Evolutionary conservation across 2,113 vertebrate species (phyloP).

Genomic region (Prunella himalayana): DNA sequence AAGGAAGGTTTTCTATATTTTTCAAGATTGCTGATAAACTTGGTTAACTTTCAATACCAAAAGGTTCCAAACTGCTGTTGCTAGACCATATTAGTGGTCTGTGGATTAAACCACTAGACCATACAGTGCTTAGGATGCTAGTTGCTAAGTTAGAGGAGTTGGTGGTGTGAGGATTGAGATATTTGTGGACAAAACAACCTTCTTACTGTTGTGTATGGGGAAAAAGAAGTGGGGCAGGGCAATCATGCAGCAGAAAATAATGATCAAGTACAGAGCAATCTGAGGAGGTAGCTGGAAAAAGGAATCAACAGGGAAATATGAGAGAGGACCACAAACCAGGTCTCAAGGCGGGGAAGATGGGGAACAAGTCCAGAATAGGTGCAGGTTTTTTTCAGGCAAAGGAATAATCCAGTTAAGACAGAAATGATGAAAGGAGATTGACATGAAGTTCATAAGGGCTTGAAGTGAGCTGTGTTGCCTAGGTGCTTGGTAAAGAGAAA

Average conservation of each 20-base stretch:
- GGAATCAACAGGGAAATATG: not conserved
- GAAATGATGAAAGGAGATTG: not conserved
- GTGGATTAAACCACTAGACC: not conserved
- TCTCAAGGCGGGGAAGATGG: not conserved
- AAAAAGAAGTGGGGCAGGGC: not conserved
- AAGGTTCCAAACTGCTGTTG: not conserved
- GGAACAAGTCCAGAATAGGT: not conserved
- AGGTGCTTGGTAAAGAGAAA: not conserved
- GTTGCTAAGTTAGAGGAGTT: not conserved
- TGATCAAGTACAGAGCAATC: not conserved
- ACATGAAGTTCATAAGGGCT: fast-evolving
- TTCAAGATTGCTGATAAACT: not conserved
- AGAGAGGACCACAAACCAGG: not conserved
- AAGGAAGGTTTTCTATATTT: not conserved
- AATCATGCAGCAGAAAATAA: not conserved
- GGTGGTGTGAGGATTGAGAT: not conserved
- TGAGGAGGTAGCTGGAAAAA: not conserved
- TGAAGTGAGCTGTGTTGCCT: not conserved
- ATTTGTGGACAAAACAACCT: not conserved
- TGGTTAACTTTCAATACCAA: not conserved
- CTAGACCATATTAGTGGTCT: not conserved
- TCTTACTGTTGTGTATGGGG: not conserved
- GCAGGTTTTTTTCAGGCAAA: not conserved
- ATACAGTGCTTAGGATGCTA: not conserved
- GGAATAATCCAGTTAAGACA: not conserved